Evolutionary conservation across 2,113 vertebrate species (phyloP), one percentile per base, ranked within the genome.

Genomic region (Takifugu flavidus): DNA sequence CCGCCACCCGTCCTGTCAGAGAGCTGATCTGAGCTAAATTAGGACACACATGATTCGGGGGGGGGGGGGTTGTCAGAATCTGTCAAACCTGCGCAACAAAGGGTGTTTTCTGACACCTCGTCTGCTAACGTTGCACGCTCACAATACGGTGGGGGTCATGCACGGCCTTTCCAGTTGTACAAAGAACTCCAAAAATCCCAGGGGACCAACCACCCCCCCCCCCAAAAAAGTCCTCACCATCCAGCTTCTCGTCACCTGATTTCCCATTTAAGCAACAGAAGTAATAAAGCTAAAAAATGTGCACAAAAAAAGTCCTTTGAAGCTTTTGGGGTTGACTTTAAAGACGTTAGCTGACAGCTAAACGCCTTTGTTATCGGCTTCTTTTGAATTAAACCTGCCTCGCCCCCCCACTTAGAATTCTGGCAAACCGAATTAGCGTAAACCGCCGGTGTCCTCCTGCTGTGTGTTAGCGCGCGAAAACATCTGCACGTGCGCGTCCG

Each of bases 331-430:
- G 65, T 70, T 77, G 11, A 65, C 78, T 86, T 86, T 75, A 39
- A 79, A 84, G 71, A 13, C n/a, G 46, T 62, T n/a, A 3, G 43
- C 62, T 82, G 85, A 86, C 82, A 79, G 74, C 64, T 44, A 42
- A 69, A 64, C 13, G 54, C 79, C 75, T 87, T 81, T 74, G 57
- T 76, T 64, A 25, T 74, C 69, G 7, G 50, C 62, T 49, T 71
- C 80, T 63, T 79, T 78, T 84, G 79, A 86, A 75, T 28, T 25
- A 13, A 46, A 63, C 52, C 60, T 25, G 66, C 44, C 12, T 78
- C 78, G 63, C 71, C 70, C 55, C 6, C 45, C 66, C 58, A 47
- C 27, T 49, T 6, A 27, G 34, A 74, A 56, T 56, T 74, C 29
- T 56, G 59, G 50, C 59, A 29, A 62, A 50, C 43, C 59, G 49